These are phyloP conservation scores for Prosopocoilus inquinatus DNA, from an alignment of 2,888 invertebrate genomes.

Conservation along the genomic window DNA sequence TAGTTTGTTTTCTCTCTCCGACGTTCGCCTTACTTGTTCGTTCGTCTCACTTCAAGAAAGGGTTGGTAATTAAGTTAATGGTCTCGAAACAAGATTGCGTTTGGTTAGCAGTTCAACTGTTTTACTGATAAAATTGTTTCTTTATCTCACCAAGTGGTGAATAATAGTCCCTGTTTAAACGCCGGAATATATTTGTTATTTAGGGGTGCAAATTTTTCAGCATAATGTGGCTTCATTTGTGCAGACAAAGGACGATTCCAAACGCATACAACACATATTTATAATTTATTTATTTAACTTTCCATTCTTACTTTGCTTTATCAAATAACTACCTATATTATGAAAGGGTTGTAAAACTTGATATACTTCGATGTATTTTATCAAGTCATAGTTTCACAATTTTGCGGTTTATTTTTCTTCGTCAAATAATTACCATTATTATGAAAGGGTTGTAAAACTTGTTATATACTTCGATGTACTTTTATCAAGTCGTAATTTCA, in stretches of 20 bases:
- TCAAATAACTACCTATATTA: too few species aligned
- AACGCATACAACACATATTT: too few species aligned
- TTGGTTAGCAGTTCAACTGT: constrained; percentile 51
- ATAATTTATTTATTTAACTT: too few species aligned
- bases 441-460: too few species aligned
- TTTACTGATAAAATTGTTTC: constrained; percentile 50
- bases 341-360: too few species aligned
- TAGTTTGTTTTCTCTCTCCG: constrained; percentile 27
- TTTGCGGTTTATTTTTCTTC: too few species aligned
- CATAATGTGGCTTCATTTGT: background rate
- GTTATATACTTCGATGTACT: too few species aligned
- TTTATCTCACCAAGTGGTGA: constrained; percentile 44
- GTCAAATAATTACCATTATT: too few species aligned
- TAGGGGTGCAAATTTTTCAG: constrained; percentile 3
- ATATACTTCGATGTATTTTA: too few species aligned
- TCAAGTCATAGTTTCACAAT: too few species aligned
- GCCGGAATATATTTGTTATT: constrained; percentile 29
- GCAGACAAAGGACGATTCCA: background rate
- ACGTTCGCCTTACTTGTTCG: background rate
- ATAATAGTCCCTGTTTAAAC: constrained; percentile 35
- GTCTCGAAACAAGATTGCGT: constrained; percentile 54
- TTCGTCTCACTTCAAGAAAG: constrained; percentile 38
- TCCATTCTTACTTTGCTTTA: too few species aligned
- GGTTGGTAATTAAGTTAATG: constrained; percentile 53
- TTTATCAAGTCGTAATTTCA: too few species aligned